A percentile compares a stretch with the other conserved stretches of the same genome.
Conservation (phyloP, 2,888 invertebrate genomes). For the Diarsia dahlii region DNA sequence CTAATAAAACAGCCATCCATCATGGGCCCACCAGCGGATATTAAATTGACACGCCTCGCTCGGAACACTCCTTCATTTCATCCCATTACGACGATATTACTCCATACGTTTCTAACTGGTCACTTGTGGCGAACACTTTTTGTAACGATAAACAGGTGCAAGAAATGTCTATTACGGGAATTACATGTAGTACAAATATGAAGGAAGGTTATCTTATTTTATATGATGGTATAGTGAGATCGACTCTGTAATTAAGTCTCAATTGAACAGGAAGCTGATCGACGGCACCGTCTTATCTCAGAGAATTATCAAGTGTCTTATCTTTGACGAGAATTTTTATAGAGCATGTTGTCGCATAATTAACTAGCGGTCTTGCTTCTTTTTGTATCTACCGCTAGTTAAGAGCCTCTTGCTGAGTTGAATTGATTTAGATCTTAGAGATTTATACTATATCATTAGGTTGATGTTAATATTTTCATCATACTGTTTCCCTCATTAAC, state of each 20-base stretch:
- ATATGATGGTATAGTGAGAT: constrained; percentile 48
- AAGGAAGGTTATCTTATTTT: constrained; percentile 41
- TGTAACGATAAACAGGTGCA: constrained; percentile 62
- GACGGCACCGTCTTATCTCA: constrained; percentile 68
- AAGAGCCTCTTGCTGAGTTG: constrained; percentile 11
- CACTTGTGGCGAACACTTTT: constrained; percentile 60
- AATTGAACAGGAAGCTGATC: constrained; percentile 72
- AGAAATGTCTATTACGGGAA: constrained; percentile 62
- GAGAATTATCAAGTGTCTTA: constrained; percentile 69
- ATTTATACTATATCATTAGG: background rate
- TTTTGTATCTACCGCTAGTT: constrained; percentile 32
- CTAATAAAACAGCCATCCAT: constrained; percentile 86
- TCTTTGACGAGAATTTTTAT: constrained; percentile 65
- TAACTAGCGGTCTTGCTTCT: constrained; percentile 48
- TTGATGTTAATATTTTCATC: constrained; percentile 8
- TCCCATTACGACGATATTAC: constrained; percentile 79
- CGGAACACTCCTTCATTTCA: constrained; percentile 79
- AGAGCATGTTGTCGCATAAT: constrained; percentile 63
- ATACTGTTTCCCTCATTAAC: background rate
- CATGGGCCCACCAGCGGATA: constrained; percentile 86
- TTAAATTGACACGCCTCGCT: constrained; percentile 87
- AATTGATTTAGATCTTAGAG: constrained; percentile 18
- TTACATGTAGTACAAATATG: constrained; percentile 54
- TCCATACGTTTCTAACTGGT: constrained; percentile 67
- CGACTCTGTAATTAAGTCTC: constrained; percentile 56